A percentile compares a stretch with the other conserved stretches of the same genome.
Conservation (phyloP, 2,113 vertebrate genomes). For the Hiodon tergisus region DNA sequence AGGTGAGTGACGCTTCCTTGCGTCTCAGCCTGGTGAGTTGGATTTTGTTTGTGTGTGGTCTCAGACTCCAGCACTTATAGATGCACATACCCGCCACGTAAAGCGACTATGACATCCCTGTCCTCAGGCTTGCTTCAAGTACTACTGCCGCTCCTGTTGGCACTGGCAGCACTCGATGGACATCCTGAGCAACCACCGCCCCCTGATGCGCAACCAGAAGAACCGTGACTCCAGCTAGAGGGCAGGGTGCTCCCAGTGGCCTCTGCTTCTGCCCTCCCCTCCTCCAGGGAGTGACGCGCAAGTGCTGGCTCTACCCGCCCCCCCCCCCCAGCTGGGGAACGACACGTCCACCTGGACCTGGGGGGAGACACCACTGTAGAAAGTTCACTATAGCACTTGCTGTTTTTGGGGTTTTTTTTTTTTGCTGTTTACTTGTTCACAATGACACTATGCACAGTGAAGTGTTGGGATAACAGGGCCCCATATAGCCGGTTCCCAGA, state of each 20-base stretch:
- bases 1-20: slow-evolving; percentile 59
- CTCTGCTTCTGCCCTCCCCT: too few relatives aligned
- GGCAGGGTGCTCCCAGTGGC: neutral
- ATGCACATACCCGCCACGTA: neutral
- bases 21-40: neutral
- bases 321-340: slow-evolving; percentile 48
- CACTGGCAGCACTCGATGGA: slow-evolving; percentile 97
- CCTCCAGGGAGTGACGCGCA: slow-evolving; percentile 50
- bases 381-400: slow-evolving; percentile 97
- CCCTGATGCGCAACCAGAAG: slow-evolving; percentile 98
- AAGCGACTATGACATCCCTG: too few relatives aligned
- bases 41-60: too few relatives aligned
- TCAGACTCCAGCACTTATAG: neutral
- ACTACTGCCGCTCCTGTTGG: slow-evolving; percentile 97
- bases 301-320: slow-evolving; percentile 46
- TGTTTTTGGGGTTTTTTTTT: slow-evolving; percentile 51
- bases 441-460: slow-evolving; percentile 89
- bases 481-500: slow-evolving; percentile 71
- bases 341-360: slow-evolving; percentile 72
- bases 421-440: slow-evolving; percentile 85
- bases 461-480: slow-evolving; percentile 55
- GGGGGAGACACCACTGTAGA: slow-evolving; percentile 63
- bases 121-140: slow-evolving; percentile 95
- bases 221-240: slow-evolving; percentile 85
- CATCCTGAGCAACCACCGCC: slow-evolving; percentile 90